Evolutionary conservation across 2,888 invertebrate species (phyloP).

Genomic region (Phalera bucephala): DNA sequence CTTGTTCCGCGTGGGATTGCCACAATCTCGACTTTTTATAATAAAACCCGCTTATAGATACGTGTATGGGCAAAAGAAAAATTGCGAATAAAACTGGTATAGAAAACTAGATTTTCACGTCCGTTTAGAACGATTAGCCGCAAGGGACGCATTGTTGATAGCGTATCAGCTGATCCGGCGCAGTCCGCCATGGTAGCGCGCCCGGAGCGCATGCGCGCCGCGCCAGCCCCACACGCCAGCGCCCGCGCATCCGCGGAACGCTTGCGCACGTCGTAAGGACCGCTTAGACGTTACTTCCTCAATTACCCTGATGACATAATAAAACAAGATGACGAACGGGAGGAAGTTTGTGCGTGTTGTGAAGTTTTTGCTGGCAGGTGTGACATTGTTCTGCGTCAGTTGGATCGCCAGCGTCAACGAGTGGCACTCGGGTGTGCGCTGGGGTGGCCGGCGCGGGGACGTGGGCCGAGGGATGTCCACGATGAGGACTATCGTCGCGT

Average conservation of each 20-base stretch:
- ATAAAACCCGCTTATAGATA: slow-evolving; percentile 48
- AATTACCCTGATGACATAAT: slow-evolving; percentile 36
- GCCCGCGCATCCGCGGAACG: slow-evolving; percentile 23
- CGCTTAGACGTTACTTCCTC: slow-evolving; percentile 22
- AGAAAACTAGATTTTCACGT: slow-evolving; percentile 75
- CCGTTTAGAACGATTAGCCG: slow-evolving; percentile 74
- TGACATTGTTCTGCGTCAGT: slow-evolving; percentile 69
- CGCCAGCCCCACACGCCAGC: slow-evolving; percentile 34
- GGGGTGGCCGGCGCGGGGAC: slow-evolving; percentile 41
- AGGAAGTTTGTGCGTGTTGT: slow-evolving; percentile 61
- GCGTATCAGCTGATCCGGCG: slow-evolving; percentile 76
- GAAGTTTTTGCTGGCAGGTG: slow-evolving; percentile 65
- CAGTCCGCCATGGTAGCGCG: slow-evolving; percentile 78
- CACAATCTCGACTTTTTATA: slow-evolving; percentile 59
- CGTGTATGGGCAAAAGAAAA: slow-evolving; percentile 55
- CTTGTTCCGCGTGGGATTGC: slow-evolving; percentile 67
- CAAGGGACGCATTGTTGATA: slow-evolving; percentile 76
- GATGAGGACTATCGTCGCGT: slow-evolving; percentile 84
- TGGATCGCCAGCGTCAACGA: slow-evolving; percentile 72
- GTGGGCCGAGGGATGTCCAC: slow-evolving; percentile 45
- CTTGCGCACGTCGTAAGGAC: slow-evolving; percentile 18
- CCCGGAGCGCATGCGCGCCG: slow-evolving; percentile 69
- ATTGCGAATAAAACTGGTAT: slow-evolving; percentile 61
- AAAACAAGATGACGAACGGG: slow-evolving; percentile 49
- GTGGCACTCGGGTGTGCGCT: slow-evolving; percentile 60